Evolutionary conservation across 2,113 vertebrate species (phyloP).

Genomic region (Chamaetylas fuelleborni): DNA sequence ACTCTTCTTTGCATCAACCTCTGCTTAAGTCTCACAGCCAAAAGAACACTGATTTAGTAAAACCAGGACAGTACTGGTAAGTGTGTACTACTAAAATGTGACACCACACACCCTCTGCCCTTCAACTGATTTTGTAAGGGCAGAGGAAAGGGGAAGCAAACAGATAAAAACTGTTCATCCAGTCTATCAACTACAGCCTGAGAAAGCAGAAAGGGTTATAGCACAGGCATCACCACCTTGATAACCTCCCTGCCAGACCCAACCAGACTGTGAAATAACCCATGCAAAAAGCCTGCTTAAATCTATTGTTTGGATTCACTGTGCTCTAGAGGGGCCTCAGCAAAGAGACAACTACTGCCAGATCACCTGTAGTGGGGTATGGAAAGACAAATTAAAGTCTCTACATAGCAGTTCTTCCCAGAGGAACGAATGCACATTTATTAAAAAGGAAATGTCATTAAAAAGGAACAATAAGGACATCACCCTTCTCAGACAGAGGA

Average conservation of each 20-base stretch:
- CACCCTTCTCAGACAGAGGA: not conserved
- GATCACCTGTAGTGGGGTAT: not conserved
- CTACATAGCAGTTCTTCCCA: not conserved
- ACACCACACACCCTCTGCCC: not conserved
- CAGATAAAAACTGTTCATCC: not conserved
- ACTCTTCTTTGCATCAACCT: not conserved
- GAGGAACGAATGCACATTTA: not conserved
- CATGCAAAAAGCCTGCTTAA: not conserved
- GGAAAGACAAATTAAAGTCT: not conserved
- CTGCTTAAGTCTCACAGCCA: not conserved
- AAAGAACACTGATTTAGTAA: not conserved
- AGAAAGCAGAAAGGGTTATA: not conserved
- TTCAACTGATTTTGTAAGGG: not conserved
- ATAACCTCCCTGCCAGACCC: not conserved
- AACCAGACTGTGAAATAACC: not conserved
- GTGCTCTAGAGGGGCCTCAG: not conserved
- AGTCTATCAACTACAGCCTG: not conserved
- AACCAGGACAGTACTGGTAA: not conserved
- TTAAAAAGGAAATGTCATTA: not conserved
- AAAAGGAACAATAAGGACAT: not conserved
- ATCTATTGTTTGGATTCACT: not conserved
- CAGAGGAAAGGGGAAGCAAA: not conserved
- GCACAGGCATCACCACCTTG: not conserved
- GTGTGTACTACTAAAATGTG: not conserved
- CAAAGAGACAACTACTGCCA: not conserved